Conservation (phyloP, 1,140 invertebrate genomes). For the Scaptomyza hsui region DNA sequence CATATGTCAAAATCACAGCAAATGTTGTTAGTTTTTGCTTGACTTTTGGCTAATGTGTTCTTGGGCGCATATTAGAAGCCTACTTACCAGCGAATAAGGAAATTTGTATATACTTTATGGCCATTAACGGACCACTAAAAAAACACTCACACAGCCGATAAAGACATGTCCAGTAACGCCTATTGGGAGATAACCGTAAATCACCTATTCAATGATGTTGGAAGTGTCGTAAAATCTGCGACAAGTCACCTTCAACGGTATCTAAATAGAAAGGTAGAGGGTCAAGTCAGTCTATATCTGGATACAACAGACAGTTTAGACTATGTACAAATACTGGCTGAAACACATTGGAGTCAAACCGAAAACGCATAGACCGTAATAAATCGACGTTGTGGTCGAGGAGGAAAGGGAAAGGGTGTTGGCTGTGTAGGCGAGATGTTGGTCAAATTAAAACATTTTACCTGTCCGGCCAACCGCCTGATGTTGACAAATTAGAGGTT, state of each 20-base stretch:
- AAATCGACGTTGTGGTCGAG: constrained; percentile 13
- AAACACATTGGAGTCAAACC: constrained; percentile 32
- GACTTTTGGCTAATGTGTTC: constrained; percentile 42
- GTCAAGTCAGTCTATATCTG: not conserved
- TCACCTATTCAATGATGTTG: constrained; percentile 75
- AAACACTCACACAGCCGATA: constrained; percentile 40
- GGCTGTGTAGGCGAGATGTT: constrained; percentile 26
- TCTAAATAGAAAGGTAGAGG: constrained; percentile 12
- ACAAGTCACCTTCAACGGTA: constrained; percentile 45
- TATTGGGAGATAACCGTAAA: constrained; percentile 49
- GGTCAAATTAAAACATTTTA: constrained; percentile 62
- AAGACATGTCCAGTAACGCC: constrained; percentile 18
- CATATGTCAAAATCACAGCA: constrained; percentile 74
- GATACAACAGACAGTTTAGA: not conserved
- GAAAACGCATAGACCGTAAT: constrained; percentile 22
- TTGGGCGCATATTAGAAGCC: constrained; percentile 51
- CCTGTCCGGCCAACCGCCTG: constrained; percentile 42
- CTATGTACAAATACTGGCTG: constrained; percentile 6
- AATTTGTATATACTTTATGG: constrained; percentile 55
- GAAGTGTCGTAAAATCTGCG: constrained; percentile 72
- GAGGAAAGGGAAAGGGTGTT: not conserved
- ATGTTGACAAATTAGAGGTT: constrained; percentile 80
- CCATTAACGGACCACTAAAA: constrained; percentile 43
- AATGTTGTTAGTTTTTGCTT: constrained; percentile 48
- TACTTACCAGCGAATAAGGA: constrained; percentile 38